Evolutionary conservation across 2,888 invertebrate species (phyloP).

Genomic region (Mesorhabditis spiculigera): DNA sequence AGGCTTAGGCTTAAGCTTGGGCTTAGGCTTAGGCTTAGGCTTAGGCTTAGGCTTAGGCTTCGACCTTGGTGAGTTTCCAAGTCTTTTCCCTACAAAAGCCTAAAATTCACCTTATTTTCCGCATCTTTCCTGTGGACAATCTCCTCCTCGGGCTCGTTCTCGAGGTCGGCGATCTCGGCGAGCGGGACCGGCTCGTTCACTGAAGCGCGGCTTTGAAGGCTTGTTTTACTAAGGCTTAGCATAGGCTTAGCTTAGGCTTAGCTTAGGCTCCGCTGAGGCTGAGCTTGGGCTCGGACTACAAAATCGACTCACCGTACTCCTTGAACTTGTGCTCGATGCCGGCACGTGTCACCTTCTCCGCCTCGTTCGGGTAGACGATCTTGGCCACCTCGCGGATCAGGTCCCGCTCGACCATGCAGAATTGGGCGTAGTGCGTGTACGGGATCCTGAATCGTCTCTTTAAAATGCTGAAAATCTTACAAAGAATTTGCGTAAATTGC

Average conservation of each 20-base stretch:
- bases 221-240: no score
- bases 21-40: no score
- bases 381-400: slow-evolving; percentile 21
- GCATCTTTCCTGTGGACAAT: neutral
- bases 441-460: slow-evolving; percentile 64
- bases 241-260: no score
- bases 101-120: neutral
- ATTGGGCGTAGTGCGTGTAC: slow-evolving; percentile 83
- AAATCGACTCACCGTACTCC: neutral
- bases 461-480: no score
- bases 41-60: no score
- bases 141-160: neutral
- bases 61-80: neutral
- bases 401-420: slow-evolving; percentile 34
- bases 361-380: slow-evolving; percentile 20
- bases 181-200: neutral
- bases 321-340: slow-evolving; percentile 8
- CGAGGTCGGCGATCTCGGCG: neutral
- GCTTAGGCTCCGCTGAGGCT: no score
- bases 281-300: neutral
- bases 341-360: slow-evolving; percentile 12
- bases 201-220: neutral
- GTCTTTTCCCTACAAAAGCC: neutral
- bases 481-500: neutral
- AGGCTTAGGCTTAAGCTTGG: no score